A percentile compares a stretch with the other conserved stretches of the same genome.
phyloP scores from a whole-genome alignment of 2,888 invertebrate genomes.

The Oscheius sp. region DNA sequence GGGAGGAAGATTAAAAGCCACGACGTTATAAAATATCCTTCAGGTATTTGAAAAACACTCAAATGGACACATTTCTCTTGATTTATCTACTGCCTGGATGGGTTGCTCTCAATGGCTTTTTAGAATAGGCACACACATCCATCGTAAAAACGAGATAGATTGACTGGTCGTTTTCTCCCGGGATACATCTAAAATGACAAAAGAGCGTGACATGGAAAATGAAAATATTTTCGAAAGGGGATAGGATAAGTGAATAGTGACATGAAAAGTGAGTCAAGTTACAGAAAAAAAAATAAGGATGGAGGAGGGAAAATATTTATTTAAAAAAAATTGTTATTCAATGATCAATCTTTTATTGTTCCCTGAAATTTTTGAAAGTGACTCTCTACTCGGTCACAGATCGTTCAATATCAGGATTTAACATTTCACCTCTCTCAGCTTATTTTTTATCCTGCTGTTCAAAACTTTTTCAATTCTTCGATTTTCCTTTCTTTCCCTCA shows the following conservation, averaged over 20 bases:
- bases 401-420: too few species aligned
- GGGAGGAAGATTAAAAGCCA: not conserved
- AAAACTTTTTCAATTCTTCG: too few species aligned
- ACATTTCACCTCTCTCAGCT: too few species aligned
- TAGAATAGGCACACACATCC: not conserved
- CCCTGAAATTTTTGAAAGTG: too few species aligned
- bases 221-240: conserved; percentile 17
- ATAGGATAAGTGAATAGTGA: conserved; percentile 18
- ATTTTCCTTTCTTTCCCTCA: too few species aligned
- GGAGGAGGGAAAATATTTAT: too few species aligned
- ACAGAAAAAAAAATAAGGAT: too few species aligned
- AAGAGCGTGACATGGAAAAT: not conserved
- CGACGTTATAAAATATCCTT: not conserved
- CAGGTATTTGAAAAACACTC: not conserved
- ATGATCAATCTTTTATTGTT: too few species aligned
- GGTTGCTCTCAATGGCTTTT: not conserved
- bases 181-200: conserved; percentile 12
- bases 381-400: too few species aligned
- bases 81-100: not conserved
- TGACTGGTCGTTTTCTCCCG: not conserved
- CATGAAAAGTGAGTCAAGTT: too few species aligned
- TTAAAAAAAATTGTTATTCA: too few species aligned
- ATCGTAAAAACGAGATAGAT: not conserved
- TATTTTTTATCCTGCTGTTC: too few species aligned
- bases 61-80: not conserved